Percentiles rank a stretch among this genome's conserved stretches.
phyloP scores from a whole-genome alignment of 2,888 invertebrate species.

The Diaperis boleti region DNA sequence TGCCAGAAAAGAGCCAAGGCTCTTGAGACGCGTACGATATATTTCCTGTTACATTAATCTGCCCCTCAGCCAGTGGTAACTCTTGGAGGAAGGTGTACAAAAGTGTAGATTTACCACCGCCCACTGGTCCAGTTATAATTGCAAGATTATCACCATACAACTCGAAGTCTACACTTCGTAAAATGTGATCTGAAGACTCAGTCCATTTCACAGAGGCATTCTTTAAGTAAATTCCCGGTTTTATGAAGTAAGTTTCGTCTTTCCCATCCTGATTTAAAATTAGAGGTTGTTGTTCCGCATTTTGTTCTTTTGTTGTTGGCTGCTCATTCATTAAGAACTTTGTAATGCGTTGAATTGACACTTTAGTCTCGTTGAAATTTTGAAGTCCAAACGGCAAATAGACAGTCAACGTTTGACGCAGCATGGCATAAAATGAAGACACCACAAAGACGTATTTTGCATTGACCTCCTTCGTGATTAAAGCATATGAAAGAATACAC shows the following conservation, averaged over 20 bases:
- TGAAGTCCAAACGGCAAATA: constrained; percentile 73
- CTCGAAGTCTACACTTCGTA: constrained; percentile 17
- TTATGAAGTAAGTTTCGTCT: too few relatives aligned
- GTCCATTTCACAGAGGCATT: constrained; percentile 16
- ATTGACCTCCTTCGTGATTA: constrained; percentile 70
- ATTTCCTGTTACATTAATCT: constrained; percentile 28
- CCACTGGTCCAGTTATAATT: constrained; percentile 49
- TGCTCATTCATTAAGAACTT: constrained; percentile 68
- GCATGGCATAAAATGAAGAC: constrained; percentile 79
- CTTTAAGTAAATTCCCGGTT: constrained; percentile 74
- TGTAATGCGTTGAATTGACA: constrained; percentile 65
- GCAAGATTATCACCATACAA: constrained; percentile 2
- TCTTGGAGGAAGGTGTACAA: constrained; percentile 42
- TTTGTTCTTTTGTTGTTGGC: constrained; percentile 12
- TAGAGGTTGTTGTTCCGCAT: neutral
- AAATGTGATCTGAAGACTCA: neutral
- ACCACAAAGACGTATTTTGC: constrained; percentile 79
- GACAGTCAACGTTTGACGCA: constrained; percentile 76
- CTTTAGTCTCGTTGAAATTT: constrained; percentile 76
- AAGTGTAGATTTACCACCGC: constrained; percentile 45
- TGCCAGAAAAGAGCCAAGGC: constrained; percentile 45
- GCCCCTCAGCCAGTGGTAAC: constrained; percentile 20
- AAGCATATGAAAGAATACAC: constrained; percentile 80
- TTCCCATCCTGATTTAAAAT: neutral
- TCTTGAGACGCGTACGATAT: constrained; percentile 45